These are phyloP conservation scores for Drosophila stalkeri DNA, from an alignment of 2,888 invertebrate species.

Conservation along the genomic window DNA sequence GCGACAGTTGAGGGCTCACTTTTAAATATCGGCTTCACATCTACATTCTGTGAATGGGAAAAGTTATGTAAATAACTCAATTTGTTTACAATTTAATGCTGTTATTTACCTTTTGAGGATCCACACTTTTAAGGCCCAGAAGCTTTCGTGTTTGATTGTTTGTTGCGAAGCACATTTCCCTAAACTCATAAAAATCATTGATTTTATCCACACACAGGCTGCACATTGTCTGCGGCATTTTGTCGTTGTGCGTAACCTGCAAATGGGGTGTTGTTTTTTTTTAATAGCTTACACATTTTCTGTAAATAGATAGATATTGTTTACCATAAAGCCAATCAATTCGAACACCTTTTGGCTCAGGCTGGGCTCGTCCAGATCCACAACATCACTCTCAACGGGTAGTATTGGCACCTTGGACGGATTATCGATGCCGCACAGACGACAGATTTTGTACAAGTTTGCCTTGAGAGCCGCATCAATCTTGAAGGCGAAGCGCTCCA, in stretches of 20 bases:
- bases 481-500: slow-evolving; percentile 85
- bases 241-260: slow-evolving; percentile 87
- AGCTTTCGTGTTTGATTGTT: slow-evolving; percentile 86
- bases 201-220: slow-evolving; percentile 88
- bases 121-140: slow-evolving; percentile 79
- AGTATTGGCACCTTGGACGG: slow-evolving; percentile 81
- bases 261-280: slow-evolving; percentile 20
- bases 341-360: slow-evolving; percentile 82
- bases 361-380: slow-evolving; percentile 81
- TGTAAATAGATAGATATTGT: not conserved
- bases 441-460: slow-evolving; percentile 84
- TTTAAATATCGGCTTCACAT: slow-evolving; percentile 64
- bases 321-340: slow-evolving; percentile 81
- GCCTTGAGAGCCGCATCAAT: slow-evolving; percentile 83
- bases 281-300: not conserved
- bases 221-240: slow-evolving; percentile 88
- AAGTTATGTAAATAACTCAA: not conserved
- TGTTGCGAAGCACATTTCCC: slow-evolving; percentile 87
- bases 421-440: slow-evolving; percentile 85
- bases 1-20: slow-evolving; percentile 25
- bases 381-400: slow-evolving; percentile 48
- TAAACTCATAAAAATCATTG: slow-evolving; percentile 88
- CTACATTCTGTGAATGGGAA: slow-evolving; percentile 37
- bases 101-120: slow-evolving; percentile 62
- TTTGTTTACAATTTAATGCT: not conserved